Percentiles rank a stretch among this genome's conserved stretches.
Evolutionary conservation across 2,888 invertebrate species (phyloP).

Genomic region (Apoderus coryli): DNA sequence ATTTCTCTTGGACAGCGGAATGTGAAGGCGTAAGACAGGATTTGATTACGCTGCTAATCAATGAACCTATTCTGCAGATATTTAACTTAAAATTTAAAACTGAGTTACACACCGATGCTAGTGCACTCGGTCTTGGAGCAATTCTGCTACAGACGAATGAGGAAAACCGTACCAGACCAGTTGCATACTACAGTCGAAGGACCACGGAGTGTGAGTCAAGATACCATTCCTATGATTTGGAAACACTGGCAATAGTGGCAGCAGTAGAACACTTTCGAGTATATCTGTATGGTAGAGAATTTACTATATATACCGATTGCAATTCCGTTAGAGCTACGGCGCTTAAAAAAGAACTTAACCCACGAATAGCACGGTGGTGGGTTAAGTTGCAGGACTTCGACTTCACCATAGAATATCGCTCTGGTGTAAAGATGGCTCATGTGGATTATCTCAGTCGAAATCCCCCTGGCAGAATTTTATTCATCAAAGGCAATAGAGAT

Average conservation of each 20-base stretch:
- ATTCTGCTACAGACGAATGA: constrained; percentile 12
- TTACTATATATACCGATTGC: constrained; percentile 21
- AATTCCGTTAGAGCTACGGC: constrained; percentile 16
- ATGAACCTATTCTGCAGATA: constrained; percentile 13
- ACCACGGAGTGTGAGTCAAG: constrained; percentile 14
- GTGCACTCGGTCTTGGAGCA: constrained; percentile 11
- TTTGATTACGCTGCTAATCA: constrained; percentile 13
- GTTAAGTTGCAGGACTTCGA: constrained; percentile 4
- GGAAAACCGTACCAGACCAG: constrained; percentile 10
- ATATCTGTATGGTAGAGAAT: constrained; percentile 16
- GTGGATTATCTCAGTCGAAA: too few species aligned
- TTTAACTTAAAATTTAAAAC: constrained; percentile 12
- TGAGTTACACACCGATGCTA: constrained; percentile 15
- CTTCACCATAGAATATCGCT: too few species aligned
- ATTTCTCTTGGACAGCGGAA: constrained; percentile 13
- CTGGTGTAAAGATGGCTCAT: too few species aligned
- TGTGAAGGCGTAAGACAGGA: constrained; percentile 11
- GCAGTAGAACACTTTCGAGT: constrained; percentile 15
- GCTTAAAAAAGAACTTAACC: constrained; percentile 9
- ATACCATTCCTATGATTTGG: constrained; percentile 19
- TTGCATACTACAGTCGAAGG: constrained; percentile 16
- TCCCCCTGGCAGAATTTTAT: too few species aligned
- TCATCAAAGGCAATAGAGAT: too few species aligned
- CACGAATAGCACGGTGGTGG: constrained; percentile 6
- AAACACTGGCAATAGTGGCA: constrained; percentile 18